Base-by-base conservation (phyloP, 1,140 invertebrate species). In the Stenopsyche tienmushanensis region DNA sequence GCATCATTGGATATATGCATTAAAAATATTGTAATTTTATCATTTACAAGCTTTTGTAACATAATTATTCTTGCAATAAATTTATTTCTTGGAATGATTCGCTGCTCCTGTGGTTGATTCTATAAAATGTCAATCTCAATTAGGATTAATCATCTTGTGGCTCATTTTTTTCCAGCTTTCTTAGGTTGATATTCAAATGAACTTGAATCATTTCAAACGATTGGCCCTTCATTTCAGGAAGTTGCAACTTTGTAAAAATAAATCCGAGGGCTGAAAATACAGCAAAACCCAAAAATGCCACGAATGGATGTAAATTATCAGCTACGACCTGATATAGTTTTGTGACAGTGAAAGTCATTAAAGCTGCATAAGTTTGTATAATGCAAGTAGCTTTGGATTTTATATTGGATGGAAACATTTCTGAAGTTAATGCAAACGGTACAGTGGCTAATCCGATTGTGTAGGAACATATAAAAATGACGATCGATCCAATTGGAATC, bases 221-320 rank as follows among this genome's bases (percentile, higher is more conserved):
- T 73, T 90, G 90, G 1, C 89, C 89, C 76, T 93, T 93, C 0
- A 91, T 94, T 78, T 94, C 92, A 0, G 91, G 90, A 2, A 93
- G 80, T 57, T 83, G 80, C 3, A 84, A 74, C 26, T 86, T 73
- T 53, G 87, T 83, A 72, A 88, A 92, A 26, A 88, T 55, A 0
- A 87, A 74, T 44, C 88, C 83, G 1, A 84, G 65, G 0, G 86
- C 72, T 23, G 88, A 89, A 59, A 88, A 78, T 7, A 84, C 76
- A 0, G 88, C 82, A 74, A 95, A 95, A 13, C 88, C 74, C 80
- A 84, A 88, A 77, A 90, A 93, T 0, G 86, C 84, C 1, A 85
- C 85, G 71, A 91, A 85, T 21, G 84, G 83, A 0, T 85, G 83
- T 42, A 90, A 79, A 64, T 77, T 73, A 65, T 85, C 82, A 7